A percentile compares a stretch with the other conserved stretches of the same genome.
These are phyloP conservation scores for Psococerastis gibbosa DNA, from an alignment of 2,888 invertebrate species.

Conservation along the genomic window DNA sequence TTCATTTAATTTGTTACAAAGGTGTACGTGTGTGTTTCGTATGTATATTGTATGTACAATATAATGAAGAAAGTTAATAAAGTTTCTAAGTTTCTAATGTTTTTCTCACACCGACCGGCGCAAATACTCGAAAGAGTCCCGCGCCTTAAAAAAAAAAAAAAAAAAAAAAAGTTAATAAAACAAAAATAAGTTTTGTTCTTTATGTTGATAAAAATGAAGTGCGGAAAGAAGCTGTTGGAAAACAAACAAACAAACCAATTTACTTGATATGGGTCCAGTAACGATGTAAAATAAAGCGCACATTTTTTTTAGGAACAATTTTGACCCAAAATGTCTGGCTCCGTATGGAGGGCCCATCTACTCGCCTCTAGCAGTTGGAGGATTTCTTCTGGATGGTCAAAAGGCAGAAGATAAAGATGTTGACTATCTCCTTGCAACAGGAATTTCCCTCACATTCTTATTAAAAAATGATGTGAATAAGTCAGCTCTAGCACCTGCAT, in stretches of 20 bases:
- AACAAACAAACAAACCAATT: constrained; percentile 9
- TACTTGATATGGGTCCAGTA: constrained; percentile 4
- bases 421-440: constrained; percentile 39
- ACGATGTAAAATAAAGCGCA: constrained; percentile 14
- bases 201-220: too few species aligned
- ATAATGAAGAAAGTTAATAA: too few species aligned
- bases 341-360: constrained; percentile 76
- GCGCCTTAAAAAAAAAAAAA: too few species aligned
- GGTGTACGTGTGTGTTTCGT: too few species aligned
- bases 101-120: too few species aligned
- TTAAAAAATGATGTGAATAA: constrained; percentile 47
- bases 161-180: too few species aligned
- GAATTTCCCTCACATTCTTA: constrained; percentile 58
- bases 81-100: too few species aligned
- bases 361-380: constrained; percentile 69
- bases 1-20: too few species aligned
- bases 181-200: too few species aligned
- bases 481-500: constrained; percentile 35
- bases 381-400: constrained; percentile 34
- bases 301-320: constrained; percentile 31
- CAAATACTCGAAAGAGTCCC: too few species aligned
- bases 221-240: too few species aligned
- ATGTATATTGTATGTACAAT: too few species aligned
- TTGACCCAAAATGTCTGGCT: constrained; percentile 48
- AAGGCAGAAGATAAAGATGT: constrained; percentile 28